phyloP scores from a whole-genome alignment of 2,888 invertebrate species.

The Diadegma fenestrale region DNA sequence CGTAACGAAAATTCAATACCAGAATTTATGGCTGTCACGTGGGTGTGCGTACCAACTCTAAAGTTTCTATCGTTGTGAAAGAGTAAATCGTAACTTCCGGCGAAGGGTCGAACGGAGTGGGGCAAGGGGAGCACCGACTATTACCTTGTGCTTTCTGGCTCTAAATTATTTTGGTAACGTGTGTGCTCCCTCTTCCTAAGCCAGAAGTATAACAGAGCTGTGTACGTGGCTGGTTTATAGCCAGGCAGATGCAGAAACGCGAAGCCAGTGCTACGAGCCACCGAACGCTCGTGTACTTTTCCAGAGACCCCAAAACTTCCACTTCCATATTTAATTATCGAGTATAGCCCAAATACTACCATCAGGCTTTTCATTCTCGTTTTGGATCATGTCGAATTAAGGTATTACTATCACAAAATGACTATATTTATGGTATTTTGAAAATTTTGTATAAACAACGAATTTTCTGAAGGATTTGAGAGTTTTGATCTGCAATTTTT shows the following conservation, averaged over 20 bases:
- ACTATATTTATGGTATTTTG: too few species aligned
- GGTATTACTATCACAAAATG: too few species aligned
- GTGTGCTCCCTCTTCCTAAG: conserved; percentile 45
- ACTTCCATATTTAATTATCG: conserved; percentile 69
- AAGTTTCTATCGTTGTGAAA: conserved; percentile 43
- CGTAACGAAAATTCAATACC: neutral
- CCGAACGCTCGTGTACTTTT: conserved; percentile 56
- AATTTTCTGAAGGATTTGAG: too few species aligned
- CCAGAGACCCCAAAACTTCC: conserved; percentile 53
- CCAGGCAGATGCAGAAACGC: conserved; percentile 67
- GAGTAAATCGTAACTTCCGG: conserved; percentile 60
- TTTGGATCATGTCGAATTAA: too few species aligned
- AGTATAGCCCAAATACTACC: conserved; percentile 55
- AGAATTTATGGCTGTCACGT: conserved; percentile 1
- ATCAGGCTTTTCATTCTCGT: conserved; percentile 53
- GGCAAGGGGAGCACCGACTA: neutral
- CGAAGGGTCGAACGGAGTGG: conserved; percentile 38
- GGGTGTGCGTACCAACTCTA: conserved; percentile 3
- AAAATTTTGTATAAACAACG: too few species aligned
- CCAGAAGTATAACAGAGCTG: conserved; percentile 34
- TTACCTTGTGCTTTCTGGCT: conserved; percentile 60
- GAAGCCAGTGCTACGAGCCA: conserved; percentile 2
- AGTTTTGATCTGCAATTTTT: too few species aligned
- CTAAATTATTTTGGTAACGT: conserved; percentile 67
- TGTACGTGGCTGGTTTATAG: conserved; percentile 64